A percentile compares a stretch with the other conserved stretches of the same genome.
Conservation (phyloP, 2,113 vertebrate genomes). For the Tapirus terrestris region DNA sequence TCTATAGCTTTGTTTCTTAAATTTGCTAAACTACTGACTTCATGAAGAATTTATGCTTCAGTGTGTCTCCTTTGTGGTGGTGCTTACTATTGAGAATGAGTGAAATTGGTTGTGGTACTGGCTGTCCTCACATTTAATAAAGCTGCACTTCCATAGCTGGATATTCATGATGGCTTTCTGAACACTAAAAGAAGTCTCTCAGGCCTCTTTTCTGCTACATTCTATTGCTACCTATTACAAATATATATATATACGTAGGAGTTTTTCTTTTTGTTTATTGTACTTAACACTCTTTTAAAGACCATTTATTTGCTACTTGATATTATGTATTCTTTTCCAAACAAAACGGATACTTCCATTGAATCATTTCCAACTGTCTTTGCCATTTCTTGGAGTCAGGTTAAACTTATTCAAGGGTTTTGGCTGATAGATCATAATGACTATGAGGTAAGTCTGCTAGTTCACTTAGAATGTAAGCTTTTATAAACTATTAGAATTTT, state of each 20-base stretch:
- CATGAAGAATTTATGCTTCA: neutral
- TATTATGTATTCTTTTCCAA: conserved; percentile 93
- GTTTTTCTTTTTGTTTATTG: conserved; percentile 45
- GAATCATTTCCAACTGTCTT: conserved; percentile 95
- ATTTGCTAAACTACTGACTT: neutral
- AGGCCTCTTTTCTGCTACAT: neutral
- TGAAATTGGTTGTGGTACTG: neutral
- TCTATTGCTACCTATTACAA: neutral
- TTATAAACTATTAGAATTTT: neutral
- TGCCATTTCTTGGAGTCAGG: conserved; percentile 92
- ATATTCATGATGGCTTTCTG: neutral
- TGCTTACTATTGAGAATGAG: neutral
- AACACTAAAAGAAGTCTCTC: neutral
- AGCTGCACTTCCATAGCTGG: neutral
- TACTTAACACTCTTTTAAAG: conserved; percentile 91
- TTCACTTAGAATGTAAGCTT: neutral
- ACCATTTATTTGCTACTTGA: conserved; percentile 97
- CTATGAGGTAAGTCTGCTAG: conserved; percentile 89
- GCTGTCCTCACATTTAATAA: neutral
- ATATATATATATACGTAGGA: rapidly evolving
- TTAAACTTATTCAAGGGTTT: conserved; percentile 95
- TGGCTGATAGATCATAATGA: conserved; percentile 97
- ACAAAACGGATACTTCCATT: conserved; percentile 90
- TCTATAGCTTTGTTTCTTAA: neutral
- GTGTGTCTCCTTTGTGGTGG: neutral